Evolutionary conservation across 2,888 invertebrate species (phyloP), one percentile per base, ranked within the genome.

Genomic region (Rhorus exstirpatorius): DNA sequence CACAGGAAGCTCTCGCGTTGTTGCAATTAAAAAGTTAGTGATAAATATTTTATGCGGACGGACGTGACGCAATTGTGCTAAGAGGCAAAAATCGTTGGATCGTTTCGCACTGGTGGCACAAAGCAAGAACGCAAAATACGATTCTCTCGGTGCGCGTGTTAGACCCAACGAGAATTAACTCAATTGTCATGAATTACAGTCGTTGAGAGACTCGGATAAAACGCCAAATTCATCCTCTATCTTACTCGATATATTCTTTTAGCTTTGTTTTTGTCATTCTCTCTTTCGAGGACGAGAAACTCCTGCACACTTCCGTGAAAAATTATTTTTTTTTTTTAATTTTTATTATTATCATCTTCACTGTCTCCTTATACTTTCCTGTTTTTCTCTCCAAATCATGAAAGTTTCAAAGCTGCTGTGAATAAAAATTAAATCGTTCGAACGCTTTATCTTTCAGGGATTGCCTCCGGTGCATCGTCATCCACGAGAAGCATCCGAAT

Each of bases 401-500:
- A 38, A 51, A 70, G 35, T 70, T 76, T 8, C 24, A 44, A 60
- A 55, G 10, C 46, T 31, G 10, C 41, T 26, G 68, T 55, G 38
- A n/a, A 41, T 55, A 70, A 70, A 78, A 74, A 77, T 70, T 83
- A 74, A 63, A 41, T 74, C 77, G 71, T 76, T 65, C 58, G 17
- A 71, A 77, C 72, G 65, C 14, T 79, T 80, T 95, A 51, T 71
- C 17, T 81, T 95, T 44, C 95, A 97, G 97, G 90, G 94, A 95
- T 87, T 97, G 97, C 93, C 96, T 95, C 91, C 94, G 95, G 85
- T 97, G 97, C 91, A 94, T 97, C 91, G 96, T 96, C 63, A 96
- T 97, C 89, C 96, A 96, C 88, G 95, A 95, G 89, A 96, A 96
- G 88, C 97, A 97, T 91, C 94, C 94, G 86, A 96, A 96, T 88